These are phyloP conservation scores for Fragum fragum DNA, from an alignment of 2,888 invertebrate genomes.

Conservation along the genomic window DNA sequence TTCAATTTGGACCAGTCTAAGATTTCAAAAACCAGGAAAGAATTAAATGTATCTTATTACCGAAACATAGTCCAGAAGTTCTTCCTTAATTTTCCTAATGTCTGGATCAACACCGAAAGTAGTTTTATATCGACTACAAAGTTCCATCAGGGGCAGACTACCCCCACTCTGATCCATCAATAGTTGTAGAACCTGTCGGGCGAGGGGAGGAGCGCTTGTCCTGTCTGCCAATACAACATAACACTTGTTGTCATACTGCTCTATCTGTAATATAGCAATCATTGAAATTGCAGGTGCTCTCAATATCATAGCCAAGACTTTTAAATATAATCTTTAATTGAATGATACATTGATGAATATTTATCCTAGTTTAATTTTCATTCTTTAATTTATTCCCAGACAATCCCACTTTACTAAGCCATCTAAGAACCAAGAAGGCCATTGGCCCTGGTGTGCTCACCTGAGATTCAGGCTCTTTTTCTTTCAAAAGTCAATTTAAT, in stretches of 20 bases:
- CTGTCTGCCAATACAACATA: slow-evolving; percentile 88
- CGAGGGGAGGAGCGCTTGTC: slow-evolving; percentile 88
- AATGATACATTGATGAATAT: not conserved
- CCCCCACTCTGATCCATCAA: slow-evolving; percentile 89
- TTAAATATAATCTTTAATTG: not conserved
- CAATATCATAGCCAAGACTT: too few species aligned
- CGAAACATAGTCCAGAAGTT: slow-evolving; percentile 81
- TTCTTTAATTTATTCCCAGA: too few species aligned
- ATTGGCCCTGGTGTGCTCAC: too few species aligned
- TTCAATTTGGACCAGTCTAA: too few species aligned
- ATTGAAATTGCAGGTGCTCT: too few species aligned
- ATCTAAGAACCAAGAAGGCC: too few species aligned
- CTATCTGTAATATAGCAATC: slow-evolving; percentile 87
- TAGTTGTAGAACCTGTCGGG: slow-evolving; percentile 89
- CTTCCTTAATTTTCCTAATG: slow-evolving; percentile 76
- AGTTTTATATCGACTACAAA: slow-evolving; percentile 80
- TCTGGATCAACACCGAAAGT: slow-evolving; percentile 77
- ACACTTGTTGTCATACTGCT: slow-evolving; percentile 84
- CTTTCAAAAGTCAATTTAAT: too few species aligned
- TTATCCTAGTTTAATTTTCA: not conserved
- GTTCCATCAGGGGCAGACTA: slow-evolving; percentile 80
- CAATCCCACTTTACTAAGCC: too few species aligned
- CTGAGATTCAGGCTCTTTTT: too few species aligned
- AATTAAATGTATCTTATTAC: slow-evolving; percentile 52
- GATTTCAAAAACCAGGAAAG: too few species aligned